phyloP scores from a whole-genome alignment of 2,888 invertebrate genomes.

The Therioaphis trifolii region DNA sequence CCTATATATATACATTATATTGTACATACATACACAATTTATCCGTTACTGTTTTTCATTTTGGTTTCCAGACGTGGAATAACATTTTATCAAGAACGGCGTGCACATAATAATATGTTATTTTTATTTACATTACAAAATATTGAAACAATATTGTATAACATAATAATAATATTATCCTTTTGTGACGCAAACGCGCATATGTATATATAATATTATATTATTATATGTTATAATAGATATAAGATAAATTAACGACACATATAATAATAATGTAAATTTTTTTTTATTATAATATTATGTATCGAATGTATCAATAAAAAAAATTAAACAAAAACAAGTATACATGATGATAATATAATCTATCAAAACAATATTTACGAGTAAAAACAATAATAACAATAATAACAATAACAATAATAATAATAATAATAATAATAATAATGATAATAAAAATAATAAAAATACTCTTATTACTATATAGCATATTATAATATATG shows the following conservation, averaged over 20 bases:
- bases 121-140: conserved; percentile 28
- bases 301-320: not conserved
- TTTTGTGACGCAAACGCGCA: conserved; percentile 28
- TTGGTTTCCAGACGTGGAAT: not conserved
- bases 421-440: no score
- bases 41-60: not conserved
- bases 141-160: conserved; percentile 14
- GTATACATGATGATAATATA: not conserved
- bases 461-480: conserved; percentile 1
- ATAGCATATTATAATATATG: conserved; percentile 8
- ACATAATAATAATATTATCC: not conserved
- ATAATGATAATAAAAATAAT: no score
- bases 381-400: conserved; percentile 6
- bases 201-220: not conserved
- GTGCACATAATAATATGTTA: conserved; percentile 11
- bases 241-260: conserved; percentile 24
- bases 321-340: not conserved
- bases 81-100: conserved; percentile 21
- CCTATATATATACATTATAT: no score
- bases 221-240: not conserved
- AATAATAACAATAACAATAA: no score
- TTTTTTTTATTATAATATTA: conserved; percentile 2
- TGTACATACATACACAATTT: not conserved
- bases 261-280: conserved; percentile 19
- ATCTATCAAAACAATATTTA: conserved; percentile 12